Conservation (phyloP, 1,140 invertebrate species). For the Maniola jurtina region DNA sequence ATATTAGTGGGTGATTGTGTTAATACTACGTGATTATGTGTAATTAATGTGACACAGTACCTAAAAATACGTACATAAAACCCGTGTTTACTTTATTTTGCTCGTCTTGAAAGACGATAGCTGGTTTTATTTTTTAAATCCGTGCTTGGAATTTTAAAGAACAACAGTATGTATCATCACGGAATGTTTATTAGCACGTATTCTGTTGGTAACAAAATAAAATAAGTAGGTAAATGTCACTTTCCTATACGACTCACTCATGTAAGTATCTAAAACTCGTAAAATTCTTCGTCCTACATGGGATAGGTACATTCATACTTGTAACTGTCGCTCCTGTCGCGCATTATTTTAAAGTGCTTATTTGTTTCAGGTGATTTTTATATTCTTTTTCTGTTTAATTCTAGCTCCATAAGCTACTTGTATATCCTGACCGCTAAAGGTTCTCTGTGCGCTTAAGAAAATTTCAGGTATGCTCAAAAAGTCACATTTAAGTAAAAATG, state of each 20-base stretch:
- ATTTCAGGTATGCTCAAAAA: too few species aligned
- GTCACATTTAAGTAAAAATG: too few species aligned
- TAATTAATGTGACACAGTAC: conserved; percentile 14
- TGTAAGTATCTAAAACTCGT: too few species aligned
- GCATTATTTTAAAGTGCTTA: not conserved
- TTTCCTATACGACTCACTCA: conserved; percentile 26
- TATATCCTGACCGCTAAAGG: too few species aligned
- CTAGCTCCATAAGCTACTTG: too few species aligned
- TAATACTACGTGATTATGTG: conserved; percentile 2
- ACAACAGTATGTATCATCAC: conserved; percentile 30
- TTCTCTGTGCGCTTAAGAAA: too few species aligned
- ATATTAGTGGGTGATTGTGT: conserved; percentile 25
- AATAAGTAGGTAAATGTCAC: conserved; percentile 24
- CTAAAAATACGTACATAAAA: not conserved
- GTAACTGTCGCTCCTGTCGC: too few species aligned
- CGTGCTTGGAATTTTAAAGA: conserved; percentile 30
- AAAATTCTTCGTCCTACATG: conserved; percentile 18
- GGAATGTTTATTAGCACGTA: conserved; percentile 23
- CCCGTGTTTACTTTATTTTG: not conserved
- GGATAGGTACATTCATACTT: too few species aligned
- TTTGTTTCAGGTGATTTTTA: not conserved
- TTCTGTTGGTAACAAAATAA: conserved; percentile 22
- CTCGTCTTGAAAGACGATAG: conserved; percentile 23
- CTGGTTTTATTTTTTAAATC: conserved; percentile 29
- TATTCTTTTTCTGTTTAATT: too few species aligned